Conservation (phyloP, 2,113 vertebrate species). For the Tonatia bakeri region DNA sequence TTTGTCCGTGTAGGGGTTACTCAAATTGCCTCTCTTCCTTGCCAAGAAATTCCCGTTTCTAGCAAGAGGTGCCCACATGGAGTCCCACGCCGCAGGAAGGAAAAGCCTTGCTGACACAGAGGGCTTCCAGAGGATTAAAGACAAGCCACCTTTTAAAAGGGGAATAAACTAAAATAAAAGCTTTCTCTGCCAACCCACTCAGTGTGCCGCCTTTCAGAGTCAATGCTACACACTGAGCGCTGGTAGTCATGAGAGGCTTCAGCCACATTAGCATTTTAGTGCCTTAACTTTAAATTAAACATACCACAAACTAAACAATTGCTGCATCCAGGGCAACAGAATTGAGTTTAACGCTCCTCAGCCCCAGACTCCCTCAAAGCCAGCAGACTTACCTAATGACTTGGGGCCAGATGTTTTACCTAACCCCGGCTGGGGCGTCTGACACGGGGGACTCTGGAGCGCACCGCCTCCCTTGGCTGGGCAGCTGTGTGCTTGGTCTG, state of each 20-base stretch:
- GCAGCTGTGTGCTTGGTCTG: fast-evolving
- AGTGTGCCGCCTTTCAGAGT: neutral
- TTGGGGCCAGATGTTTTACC: fast-evolving
- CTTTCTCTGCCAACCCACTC: neutral
- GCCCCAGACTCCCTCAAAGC: neutral
- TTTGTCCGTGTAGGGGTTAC: conserved; percentile 16
- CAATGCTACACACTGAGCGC: neutral
- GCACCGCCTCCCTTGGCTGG: fast-evolving
- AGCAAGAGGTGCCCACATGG: conserved; percentile 30
- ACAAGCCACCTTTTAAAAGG: neutral
- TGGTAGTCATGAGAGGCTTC: neutral
- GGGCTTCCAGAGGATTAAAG: conserved; percentile 42
- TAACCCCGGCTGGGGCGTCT: fast-evolving
- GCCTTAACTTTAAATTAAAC: neutral
- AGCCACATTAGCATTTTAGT: neutral
- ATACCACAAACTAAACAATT: too few relatives aligned
- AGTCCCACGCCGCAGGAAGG: neutral
- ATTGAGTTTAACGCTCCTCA: neutral
- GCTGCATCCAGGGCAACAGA: neutral
- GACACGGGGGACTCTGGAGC: fast-evolving
- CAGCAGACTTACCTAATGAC: neutral
- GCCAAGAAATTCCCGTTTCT: conserved; percentile 49
- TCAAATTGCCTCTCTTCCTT: conserved; percentile 38
- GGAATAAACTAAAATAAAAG: neutral
- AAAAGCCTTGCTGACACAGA: conserved; percentile 20